A percentile compares a stretch with the other conserved stretches of the same genome.
These are phyloP conservation scores for Larimichthys crocea DNA, from an alignment of 2,113 vertebrate genomes.

Conservation along the genomic window DNA sequence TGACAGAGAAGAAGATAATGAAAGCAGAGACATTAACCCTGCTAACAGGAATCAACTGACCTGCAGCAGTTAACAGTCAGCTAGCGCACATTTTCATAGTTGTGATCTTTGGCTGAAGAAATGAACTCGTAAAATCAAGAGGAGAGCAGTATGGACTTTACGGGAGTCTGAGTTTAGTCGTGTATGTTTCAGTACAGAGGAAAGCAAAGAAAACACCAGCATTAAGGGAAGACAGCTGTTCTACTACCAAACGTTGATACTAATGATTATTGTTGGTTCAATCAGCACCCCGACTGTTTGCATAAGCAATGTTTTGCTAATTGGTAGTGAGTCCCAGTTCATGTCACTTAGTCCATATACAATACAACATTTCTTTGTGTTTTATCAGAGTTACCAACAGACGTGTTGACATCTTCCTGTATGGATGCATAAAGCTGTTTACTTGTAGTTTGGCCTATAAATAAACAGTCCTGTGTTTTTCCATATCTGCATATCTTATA, in stretches of 20 bases:
- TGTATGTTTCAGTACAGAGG: not conserved
- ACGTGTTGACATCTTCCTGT: not conserved
- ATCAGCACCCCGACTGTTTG: not conserved
- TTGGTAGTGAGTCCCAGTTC: not conserved
- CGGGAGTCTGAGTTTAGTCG: not conserved
- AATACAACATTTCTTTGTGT: not conserved
- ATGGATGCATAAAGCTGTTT: not conserved
- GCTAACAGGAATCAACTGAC: not conserved
- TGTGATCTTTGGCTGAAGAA: not conserved
- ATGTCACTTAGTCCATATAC: not conserved
- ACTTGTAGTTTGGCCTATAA: not conserved
- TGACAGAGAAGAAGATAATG: not conserved
- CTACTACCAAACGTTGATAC: too few species aligned
- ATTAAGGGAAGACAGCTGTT: not conserved
- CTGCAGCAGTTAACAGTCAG: not conserved
- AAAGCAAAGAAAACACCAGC: not conserved
- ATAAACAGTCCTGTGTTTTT: not conserved
- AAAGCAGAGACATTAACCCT: not conserved
- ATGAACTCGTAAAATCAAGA: not conserved
- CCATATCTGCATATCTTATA: not conserved
- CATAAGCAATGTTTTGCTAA: not conserved
- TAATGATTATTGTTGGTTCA: constrained; percentile 1
- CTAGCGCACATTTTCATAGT: too few species aligned
- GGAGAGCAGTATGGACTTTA: not conserved
- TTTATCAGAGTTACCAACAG: not conserved